Evolutionary conservation across 2,113 vertebrate species (phyloP).

Genomic region (Acrocephalus kingi): DNA sequence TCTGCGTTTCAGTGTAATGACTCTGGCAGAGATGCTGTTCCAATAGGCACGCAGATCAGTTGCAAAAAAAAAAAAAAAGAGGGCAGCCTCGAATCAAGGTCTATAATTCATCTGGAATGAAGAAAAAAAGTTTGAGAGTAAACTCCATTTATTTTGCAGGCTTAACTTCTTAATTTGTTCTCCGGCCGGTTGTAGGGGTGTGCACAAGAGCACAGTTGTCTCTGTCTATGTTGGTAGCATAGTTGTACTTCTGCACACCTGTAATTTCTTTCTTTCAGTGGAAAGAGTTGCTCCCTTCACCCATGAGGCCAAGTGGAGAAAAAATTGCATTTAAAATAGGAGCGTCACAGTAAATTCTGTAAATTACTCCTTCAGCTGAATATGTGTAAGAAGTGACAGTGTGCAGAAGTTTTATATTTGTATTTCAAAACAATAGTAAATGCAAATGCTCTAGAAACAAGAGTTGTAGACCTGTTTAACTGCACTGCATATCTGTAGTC

Average conservation of each 20-base stretch:
- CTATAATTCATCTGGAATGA: slow-evolving; percentile 63
- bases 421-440: slow-evolving; percentile 40
- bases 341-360: slow-evolving; percentile 34
- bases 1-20: slow-evolving; percentile 70
- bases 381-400: slow-evolving; percentile 64
- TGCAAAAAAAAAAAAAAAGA: slow-evolving; percentile 15
- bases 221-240: slow-evolving; percentile 66
- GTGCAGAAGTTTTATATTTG: slow-evolving; percentile 65
- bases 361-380: slow-evolving; percentile 44
- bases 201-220: slow-evolving; percentile 64
- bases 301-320: slow-evolving; percentile 48
- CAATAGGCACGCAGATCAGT: slow-evolving; percentile 62
- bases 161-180: slow-evolving; percentile 60
- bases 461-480: slow-evolving; percentile 67
- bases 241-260: slow-evolving; percentile 67
- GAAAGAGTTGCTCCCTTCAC: slow-evolving; percentile 64
- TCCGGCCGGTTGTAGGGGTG: slow-evolving; percentile 61
- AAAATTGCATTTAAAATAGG: slow-evolving; percentile 7
- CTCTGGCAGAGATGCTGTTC: slow-evolving; percentile 73
- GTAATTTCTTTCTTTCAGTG: slow-evolving; percentile 69
- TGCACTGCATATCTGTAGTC: slow-evolving; percentile 63
- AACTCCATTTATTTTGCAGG: slow-evolving; percentile 64
- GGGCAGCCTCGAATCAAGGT: slow-evolving; percentile 66
- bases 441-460: slow-evolving; percentile 60
- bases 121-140: slow-evolving; percentile 67